Base-by-base conservation (phyloP, 2,113 vertebrate species). In the Bubalus kerabau region DNA sequence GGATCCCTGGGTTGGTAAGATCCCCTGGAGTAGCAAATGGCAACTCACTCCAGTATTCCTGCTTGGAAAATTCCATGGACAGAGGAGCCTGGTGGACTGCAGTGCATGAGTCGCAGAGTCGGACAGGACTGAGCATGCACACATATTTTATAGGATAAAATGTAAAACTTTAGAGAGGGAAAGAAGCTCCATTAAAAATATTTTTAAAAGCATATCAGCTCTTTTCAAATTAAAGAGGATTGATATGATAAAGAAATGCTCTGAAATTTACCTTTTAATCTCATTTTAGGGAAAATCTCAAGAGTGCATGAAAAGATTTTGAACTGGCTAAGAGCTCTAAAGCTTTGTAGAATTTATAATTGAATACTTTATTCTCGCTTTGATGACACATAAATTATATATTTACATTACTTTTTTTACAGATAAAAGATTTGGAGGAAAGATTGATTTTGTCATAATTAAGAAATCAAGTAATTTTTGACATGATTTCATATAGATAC, bases 211-310 rank as follows among this genome's bases (percentile, higher is more conserved):
- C 9, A 15, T 78, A 82, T 52, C 6, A 76, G 62, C 4, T 94
- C 78, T 93, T 91, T 62, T 88, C 26, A 95, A 64, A 82, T 95
- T 95, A 60, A 95, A 90, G 50, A 96, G 32, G 56, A 5, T 43
- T 43, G 43, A 16, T 5, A 19, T 85, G 64, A 83, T 59, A 71
- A 83, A 94, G n/a, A 93, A 95, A 46, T 91, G 13, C n/a, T 76
- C 32, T 94, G 67, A 92, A 96, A 52, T 94, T 90, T 95, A 62
- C 71, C 54, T 76, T 97, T 28, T 90, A 40, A 90, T 81, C 30
- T 94, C 14, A 88, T 81, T 82, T 87, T 90, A 95, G n/a, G 48
- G 21, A 90, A 94, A 94, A 86, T 96, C 83, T 95, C 28, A 90
- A 48, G 32, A 59, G 24, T 78, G 36, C 21, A 36, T 91, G 84